Percentiles rank a stretch among this genome's conserved stretches.
phyloP scores from a whole-genome alignment of 2,888 invertebrate genomes.

The Onchidella celtica region DNA sequence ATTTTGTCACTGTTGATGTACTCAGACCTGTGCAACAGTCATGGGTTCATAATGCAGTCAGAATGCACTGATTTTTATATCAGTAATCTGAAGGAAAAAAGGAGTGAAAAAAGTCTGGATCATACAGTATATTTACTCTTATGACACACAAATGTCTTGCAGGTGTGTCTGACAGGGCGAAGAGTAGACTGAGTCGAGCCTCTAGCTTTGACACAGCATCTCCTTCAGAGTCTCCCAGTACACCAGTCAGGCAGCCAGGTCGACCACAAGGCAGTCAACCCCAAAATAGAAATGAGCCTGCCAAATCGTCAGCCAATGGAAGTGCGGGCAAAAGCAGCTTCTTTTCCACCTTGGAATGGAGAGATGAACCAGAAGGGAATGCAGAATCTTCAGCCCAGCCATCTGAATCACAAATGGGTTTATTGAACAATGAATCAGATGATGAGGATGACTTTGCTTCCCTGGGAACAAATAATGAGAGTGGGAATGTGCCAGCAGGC shows the following conservation, averaged over 20 bases:
- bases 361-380: slow-evolving; percentile 44
- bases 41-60: too few species aligned
- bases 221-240: slow-evolving; percentile 58
- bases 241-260: slow-evolving; percentile 40
- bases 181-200: slow-evolving; percentile 63
- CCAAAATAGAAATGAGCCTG: slow-evolving; percentile 17
- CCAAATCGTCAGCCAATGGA: slow-evolving; percentile 25
- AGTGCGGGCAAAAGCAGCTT: slow-evolving; percentile 53
- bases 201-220: slow-evolving; percentile 66
- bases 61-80: too few species aligned
- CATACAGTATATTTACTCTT: too few species aligned
- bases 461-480: slow-evolving; percentile 49
- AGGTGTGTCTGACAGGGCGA: slow-evolving; percentile 73
- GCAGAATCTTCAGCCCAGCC: slow-evolving; percentile 22
- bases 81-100: too few species aligned
- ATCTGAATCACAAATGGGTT: slow-evolving; percentile 56
- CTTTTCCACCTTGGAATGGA: slow-evolving; percentile 71
- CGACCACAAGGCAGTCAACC: slow-evolving; percentile 19
- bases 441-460: slow-evolving; percentile 72
- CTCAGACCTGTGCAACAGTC: too few species aligned
- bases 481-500: slow-evolving; percentile 46
- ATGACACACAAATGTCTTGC: too few species aligned
- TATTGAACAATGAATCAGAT: slow-evolving; percentile 61
- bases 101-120: too few species aligned
- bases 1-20: too few species aligned